These are phyloP conservation scores for Astyanax mexicanus DNA, from an alignment of 2,797 vertebrate species.

Conservation along the genomic window DNA sequence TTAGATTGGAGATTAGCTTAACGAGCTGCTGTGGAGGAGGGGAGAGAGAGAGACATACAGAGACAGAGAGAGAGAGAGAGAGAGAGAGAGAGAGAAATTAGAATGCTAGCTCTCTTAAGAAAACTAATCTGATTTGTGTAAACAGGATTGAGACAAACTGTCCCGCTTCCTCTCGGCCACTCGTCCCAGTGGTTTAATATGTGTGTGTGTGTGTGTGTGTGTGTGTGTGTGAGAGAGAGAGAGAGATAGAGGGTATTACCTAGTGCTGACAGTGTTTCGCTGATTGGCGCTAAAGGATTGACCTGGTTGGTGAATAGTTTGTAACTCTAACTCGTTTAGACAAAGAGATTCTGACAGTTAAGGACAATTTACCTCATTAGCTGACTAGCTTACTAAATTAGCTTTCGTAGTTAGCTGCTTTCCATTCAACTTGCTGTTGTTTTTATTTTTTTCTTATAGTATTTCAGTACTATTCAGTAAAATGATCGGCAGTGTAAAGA, in stretches of 20 bases:
- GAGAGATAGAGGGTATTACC: neutral
- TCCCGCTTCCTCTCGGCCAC: neutral
- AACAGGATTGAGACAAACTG: conserved; percentile 7
- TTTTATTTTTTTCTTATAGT: no score
- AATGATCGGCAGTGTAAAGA: neutral
- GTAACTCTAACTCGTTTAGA: neutral
- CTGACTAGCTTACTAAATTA: no score
- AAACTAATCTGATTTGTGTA: conserved; percentile 34
- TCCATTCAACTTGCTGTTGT: no score
- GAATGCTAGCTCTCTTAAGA: conserved; percentile 24
- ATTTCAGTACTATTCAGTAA: no score
- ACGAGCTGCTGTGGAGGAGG: conserved; percentile 52
- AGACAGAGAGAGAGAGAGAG: conserved; percentile 25
- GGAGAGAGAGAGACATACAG: neutral
- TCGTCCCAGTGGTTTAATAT: conserved; percentile 22
- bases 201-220: conserved; percentile 19
- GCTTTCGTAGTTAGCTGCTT: neutral
- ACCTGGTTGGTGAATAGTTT: conserved; percentile 37
- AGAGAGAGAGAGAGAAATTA: conserved; percentile 42
- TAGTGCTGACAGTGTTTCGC: conserved; percentile 17
- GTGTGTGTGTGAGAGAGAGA: no score
- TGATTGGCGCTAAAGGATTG: conserved; percentile 40
- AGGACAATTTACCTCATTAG: neutral
- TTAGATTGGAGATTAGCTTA: conserved; percentile 54
- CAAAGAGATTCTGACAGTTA: neutral